A percentile compares a stretch with the other conserved stretches of the same genome.
Evolutionary conservation across 2,113 vertebrate genomes (phyloP).

Genomic region (Clarias macrocephalus): DNA sequence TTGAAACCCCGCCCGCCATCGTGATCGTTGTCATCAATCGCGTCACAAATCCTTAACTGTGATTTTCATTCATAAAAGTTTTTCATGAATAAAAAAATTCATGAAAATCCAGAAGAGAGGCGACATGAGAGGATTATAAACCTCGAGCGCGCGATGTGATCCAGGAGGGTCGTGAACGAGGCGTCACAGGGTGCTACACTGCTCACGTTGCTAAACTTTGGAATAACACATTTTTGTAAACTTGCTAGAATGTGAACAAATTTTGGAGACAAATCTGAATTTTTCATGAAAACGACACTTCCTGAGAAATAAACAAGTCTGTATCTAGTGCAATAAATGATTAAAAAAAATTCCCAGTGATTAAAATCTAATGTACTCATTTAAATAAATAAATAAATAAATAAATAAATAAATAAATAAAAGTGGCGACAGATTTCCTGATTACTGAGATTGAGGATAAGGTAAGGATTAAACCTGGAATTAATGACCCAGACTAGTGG

Average conservation of each 20-base stretch:
- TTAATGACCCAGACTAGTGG: neutral
- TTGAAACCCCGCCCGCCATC: too few species aligned
- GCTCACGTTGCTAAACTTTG: neutral
- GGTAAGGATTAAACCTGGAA: neutral
- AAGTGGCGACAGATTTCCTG: neutral
- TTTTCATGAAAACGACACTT: neutral
- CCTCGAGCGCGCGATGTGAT: neutral
- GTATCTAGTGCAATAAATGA: neutral
- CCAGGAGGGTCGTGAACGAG: neutral
- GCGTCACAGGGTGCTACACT: neutral
- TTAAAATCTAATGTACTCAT: too few species aligned
- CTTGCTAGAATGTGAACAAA: neutral
- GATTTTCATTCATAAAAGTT: too few species aligned
- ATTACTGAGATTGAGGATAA: neutral
- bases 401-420: neutral
- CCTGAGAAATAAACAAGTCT: neutral
- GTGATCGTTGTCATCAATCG: too few species aligned
- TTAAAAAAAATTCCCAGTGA: too few species aligned
- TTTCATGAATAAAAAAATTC: too few species aligned
- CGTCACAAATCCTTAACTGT: too few species aligned
- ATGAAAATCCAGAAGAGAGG: too few species aligned
- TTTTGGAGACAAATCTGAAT: neutral
- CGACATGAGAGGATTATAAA: neutral
- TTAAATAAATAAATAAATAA: neutral
- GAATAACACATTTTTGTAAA: neutral